phyloP scores from a whole-genome alignment of 2,797 vertebrate species.

The Hylomyscus alleni region DNA sequence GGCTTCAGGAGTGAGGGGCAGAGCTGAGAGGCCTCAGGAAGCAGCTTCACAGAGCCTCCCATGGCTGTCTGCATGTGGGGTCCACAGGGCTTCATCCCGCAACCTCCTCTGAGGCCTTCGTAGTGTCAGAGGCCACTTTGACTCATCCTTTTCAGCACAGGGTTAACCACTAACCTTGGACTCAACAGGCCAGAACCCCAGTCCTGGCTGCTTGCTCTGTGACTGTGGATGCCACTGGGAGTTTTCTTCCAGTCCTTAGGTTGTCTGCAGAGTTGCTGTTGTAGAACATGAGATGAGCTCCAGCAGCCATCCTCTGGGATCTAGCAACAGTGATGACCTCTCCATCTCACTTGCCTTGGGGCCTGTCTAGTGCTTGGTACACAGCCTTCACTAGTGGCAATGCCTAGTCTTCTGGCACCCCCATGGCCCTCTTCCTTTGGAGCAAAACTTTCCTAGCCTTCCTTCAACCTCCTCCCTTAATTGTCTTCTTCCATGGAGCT shows the following conservation, averaged over 20 bases:
- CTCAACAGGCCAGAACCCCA: background rate
- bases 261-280: background rate
- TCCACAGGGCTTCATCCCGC: background rate
- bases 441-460: background rate
- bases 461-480: background rate
- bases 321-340: no score
- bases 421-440: background rate
- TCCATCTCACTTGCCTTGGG: background rate
- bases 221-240: background rate
- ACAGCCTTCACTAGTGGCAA: rapidly evolving
- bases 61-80: background rate
- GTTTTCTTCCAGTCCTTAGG: background rate
- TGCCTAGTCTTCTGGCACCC: background rate
- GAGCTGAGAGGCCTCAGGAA: background rate
- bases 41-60: background rate
- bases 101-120: background rate
- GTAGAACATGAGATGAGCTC: no score
- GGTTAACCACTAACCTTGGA: background rate
- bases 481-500: background rate
- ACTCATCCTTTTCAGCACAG: background rate
- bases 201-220: background rate
- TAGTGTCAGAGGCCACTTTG: background rate
- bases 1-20: background rate
- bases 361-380: background rate
- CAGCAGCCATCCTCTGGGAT: background rate